Conservation (phyloP, 2,113 vertebrate species). For the Numida meleagris region DNA sequence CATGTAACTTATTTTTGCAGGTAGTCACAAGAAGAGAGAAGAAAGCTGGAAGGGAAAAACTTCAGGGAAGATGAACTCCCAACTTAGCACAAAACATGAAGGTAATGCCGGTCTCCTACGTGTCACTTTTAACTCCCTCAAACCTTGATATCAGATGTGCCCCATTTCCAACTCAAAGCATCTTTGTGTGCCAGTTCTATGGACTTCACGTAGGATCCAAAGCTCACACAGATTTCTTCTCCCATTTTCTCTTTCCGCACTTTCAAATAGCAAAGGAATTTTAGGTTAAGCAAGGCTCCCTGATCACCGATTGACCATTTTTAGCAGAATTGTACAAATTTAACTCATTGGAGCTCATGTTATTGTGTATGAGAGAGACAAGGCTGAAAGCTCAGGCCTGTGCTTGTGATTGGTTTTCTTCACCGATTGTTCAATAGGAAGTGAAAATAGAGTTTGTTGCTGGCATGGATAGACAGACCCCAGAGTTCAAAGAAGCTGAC, state of each 20-base stretch:
- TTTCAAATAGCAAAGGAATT: not conserved
- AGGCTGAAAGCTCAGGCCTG: not conserved
- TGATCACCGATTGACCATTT: not conserved
- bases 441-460: not conserved
- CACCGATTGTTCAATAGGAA: not conserved
- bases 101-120: not conserved
- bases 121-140: not conserved
- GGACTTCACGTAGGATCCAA: not conserved
- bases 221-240: not conserved
- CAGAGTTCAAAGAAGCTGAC: not conserved
- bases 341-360: not conserved
- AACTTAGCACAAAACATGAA: not conserved
- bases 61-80: conserved; percentile 21
- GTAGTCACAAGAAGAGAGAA: conserved; percentile 16
- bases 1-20: not conserved
- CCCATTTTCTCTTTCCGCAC: not conserved
- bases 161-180: not conserved
- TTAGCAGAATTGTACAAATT: fast-evolving
- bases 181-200: not conserved
- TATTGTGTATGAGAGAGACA: too few species aligned
- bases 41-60: conserved; percentile 1
- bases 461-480: not conserved
- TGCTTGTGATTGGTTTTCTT: not conserved
- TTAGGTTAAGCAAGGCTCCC: not conserved
- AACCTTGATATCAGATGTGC: not conserved